Evolutionary conservation across 2,888 invertebrate species (phyloP).

Genomic region (Patella ulyssiponensis): DNA sequence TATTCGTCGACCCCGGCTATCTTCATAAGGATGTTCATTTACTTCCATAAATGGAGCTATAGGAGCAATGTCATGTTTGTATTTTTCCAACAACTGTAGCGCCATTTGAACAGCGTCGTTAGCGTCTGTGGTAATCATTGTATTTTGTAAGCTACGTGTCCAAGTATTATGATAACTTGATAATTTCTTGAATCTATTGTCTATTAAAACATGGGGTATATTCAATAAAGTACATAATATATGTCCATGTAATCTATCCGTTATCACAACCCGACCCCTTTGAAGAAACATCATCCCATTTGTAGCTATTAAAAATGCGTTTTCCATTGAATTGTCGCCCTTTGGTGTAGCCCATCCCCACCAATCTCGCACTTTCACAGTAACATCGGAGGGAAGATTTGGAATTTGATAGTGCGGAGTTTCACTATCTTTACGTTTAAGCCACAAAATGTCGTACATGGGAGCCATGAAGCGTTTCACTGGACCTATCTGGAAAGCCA

Average conservation of each 20-base stretch:
- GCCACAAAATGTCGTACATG: conserved; percentile 39
- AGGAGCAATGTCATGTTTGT: conserved; percentile 22
- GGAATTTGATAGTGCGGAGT: conserved; percentile 16
- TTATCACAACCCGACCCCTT: conserved; percentile 42
- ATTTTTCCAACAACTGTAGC: conserved; percentile 28
- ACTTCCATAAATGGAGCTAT: conserved; percentile 20
- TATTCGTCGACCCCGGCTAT: neutral
- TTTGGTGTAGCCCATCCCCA: conserved; percentile 26
- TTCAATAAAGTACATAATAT: conserved; percentile 30
- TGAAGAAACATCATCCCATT: conserved; percentile 39
- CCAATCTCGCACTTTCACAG: conserved; percentile 34
- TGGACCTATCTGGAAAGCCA: conserved; percentile 35
- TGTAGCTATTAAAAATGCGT: conserved; percentile 27
- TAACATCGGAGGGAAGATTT: conserved; percentile 21
- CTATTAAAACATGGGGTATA: conserved; percentile 40
- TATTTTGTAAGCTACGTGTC: conserved; percentile 34
- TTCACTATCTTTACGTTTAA: conserved; percentile 32
- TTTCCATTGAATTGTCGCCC: conserved; percentile 28
- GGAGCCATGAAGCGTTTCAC: conserved; percentile 27
- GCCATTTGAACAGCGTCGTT: conserved; percentile 32
- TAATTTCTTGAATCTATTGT: conserved; percentile 33
- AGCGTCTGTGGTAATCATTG: conserved; percentile 27
- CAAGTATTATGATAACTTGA: conserved; percentile 29
- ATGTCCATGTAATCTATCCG: conserved; percentile 45
- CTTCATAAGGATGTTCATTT: conserved; percentile 11